Evolutionary conservation across 2,888 invertebrate species (phyloP).

Genomic region (Euclidia mi): DNA sequence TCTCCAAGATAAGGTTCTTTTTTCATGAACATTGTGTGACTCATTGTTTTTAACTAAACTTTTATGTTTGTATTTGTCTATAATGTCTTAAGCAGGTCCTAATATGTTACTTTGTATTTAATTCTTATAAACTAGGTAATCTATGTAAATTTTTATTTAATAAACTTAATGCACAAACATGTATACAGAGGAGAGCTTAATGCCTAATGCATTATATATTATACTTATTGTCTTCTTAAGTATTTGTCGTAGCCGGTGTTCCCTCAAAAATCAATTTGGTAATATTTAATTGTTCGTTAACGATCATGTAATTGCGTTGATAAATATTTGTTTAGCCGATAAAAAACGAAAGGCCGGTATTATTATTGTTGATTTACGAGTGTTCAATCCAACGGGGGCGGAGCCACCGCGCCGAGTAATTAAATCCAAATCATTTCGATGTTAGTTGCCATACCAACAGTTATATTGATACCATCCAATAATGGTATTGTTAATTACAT

Average conservation of each 20-base stretch:
- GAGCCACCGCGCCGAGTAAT: slow-evolving; percentile 80
- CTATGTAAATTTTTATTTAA: no score
- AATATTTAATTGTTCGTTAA: slow-evolving; percentile 78
- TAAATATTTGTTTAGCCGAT: slow-evolving; percentile 84
- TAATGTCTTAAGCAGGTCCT: neutral
- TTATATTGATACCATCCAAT: slow-evolving; percentile 78
- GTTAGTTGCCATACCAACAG: slow-evolving; percentile 72
- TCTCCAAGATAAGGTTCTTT: slow-evolving; percentile 63
- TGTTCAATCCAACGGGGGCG: slow-evolving; percentile 77
- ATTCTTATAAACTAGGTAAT: no score
- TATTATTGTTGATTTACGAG: slow-evolving; percentile 84
- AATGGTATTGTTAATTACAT: slow-evolving; percentile 75
- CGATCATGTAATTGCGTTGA: slow-evolving; percentile 86
- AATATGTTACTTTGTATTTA: neutral
- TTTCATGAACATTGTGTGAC: slow-evolving; percentile 22
- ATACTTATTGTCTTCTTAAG: no score
- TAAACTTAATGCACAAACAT: no score
- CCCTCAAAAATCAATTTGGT: slow-evolving; percentile 65
- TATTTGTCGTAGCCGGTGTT: slow-evolving; percentile 34
- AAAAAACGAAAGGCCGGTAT: slow-evolving; percentile 75
- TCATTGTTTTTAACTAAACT: slow-evolving; percentile 16
- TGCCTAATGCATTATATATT: no score
- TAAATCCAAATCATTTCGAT: slow-evolving; percentile 82
- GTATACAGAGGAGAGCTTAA: no score
- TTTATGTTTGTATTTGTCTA: no score